Evolutionary conservation across 1,140 invertebrate genomes (phyloP).

Genomic region (Micrasema longulum): DNA sequence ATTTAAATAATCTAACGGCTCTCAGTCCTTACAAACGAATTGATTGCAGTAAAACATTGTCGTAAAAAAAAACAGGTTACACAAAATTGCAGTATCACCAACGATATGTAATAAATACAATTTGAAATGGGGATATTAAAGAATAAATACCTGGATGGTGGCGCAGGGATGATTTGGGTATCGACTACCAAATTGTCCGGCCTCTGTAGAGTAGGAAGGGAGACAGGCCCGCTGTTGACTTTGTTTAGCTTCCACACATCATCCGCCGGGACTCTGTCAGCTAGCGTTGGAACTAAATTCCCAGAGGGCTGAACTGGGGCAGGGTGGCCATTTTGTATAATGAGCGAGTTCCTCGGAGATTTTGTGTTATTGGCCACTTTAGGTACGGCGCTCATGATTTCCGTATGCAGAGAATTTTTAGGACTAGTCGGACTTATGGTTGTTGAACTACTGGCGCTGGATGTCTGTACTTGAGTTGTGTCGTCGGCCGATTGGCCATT

Average conservation of each 20-base stretch:
- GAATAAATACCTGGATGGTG: conserved; percentile 25
- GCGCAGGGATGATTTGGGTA: conserved; percentile 15
- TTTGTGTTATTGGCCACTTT: conserved; percentile 44
- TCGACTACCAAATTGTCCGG: conserved; percentile 36
- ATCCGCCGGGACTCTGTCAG: conserved; percentile 20
- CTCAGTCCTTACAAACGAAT: too few species aligned
- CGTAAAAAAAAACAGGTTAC: too few species aligned
- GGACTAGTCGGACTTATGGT: conserved; percentile 49
- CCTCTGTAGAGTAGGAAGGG: conserved; percentile 37
- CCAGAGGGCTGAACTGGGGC: conserved; percentile 4
- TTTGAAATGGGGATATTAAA: too few species aligned
- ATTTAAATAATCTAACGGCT: too few species aligned
- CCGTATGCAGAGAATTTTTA: conserved; percentile 41
- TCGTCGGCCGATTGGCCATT: conserved; percentile 17
- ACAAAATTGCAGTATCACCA: too few species aligned
- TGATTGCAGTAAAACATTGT: too few species aligned
- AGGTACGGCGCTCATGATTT: conserved; percentile 37
- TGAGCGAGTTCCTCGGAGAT: conserved; percentile 46
- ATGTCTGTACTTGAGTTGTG: background rate
- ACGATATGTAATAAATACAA: too few species aligned
- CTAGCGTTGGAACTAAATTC: conserved; percentile 12
- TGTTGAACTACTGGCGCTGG: conserved; percentile 43
- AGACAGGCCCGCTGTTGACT: conserved; percentile 40
- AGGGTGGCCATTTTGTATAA: conserved; percentile 39
- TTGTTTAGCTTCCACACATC: conserved; percentile 50